Base-by-base conservation (phyloP, 2,888 invertebrate species). In the Keiferia lycopersicella region DNA sequence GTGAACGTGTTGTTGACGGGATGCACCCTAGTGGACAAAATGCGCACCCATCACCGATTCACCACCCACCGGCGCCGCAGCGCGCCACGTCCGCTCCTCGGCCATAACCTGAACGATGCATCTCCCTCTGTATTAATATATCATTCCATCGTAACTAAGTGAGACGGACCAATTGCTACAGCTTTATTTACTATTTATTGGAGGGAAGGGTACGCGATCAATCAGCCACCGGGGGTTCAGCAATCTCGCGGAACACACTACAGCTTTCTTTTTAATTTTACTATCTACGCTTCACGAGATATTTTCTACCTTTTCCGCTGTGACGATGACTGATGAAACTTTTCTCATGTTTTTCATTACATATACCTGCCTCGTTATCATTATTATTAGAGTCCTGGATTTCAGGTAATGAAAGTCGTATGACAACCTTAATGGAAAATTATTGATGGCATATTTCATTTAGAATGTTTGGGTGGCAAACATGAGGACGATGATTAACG, bases 151-250 rank as follows among this genome's bases (percentile, higher is more conserved):
- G 80, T 79, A 86, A 84, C 82, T 85, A 82, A 87, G 80, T 78
- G 79, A 81, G 81, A 84, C 85, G 72, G 86, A 88, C 82, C 86
- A 86, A 87, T 87, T 86, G 86, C 83, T 79, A 75, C 81, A 79
- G 82, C 72, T 82, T 81, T 83, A 87, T 89, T 82, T 84, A 88
- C 82, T 89, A 90, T 90, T 89, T 89, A 90, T 89, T 83, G 84
- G 78, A 79, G 68, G 73, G 79, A 82, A 82, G 83, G 86, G 84
- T 78, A 72, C 68, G 79, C 81, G 81, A 89, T 90, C 88, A 85
- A 88, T 89, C 88, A 88, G 75, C 67, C 64, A 66, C 66, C 64
- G 64, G 66, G 41, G 39, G 34, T 50, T 38, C n/a, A n/a, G 51
- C 50, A 50, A 63, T 58, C 58, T 58, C 14, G 39, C 30, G 57